Percentiles rank a stretch among this genome's conserved stretches.
These are phyloP conservation scores for Platygyra sinensis DNA, from an alignment of 64 coral and sea anemone genomes.

Conservation along the genomic window DNA sequence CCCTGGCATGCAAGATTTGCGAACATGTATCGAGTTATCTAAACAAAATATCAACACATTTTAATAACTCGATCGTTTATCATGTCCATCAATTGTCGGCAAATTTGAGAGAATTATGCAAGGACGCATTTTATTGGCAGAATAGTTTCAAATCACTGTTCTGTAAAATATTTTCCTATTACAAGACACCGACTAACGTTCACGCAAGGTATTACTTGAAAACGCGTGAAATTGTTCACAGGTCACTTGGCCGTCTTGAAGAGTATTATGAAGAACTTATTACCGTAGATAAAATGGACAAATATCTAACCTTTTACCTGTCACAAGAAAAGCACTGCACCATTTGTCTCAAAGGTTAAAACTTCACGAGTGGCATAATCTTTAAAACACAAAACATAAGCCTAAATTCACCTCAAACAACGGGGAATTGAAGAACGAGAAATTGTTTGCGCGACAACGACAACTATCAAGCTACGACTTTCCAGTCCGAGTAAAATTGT, in stretches of 20 bases:
- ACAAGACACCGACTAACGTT: not conserved
- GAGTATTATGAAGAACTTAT: not conserved
- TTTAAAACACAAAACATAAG: conserved; percentile 8
- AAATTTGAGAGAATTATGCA: conserved; percentile 14
- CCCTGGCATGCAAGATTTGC: not conserved
- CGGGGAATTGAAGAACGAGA: not conserved
- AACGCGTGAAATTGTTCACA: not conserved
- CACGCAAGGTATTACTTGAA: not conserved
- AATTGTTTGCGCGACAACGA: not conserved
- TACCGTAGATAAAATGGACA: not conserved
- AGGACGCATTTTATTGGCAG: not conserved
- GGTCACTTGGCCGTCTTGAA: not conserved
- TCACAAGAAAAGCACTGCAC: conserved; percentile 3
- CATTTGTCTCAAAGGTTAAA: conserved; percentile 7
- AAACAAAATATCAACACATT: conserved; percentile 60
- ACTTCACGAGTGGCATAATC: not conserved
- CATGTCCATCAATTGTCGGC: conserved; percentile 24
- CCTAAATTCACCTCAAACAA: not conserved
- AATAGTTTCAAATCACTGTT: not conserved
- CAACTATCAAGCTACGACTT: not conserved
- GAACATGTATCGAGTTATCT: conserved; percentile 48
- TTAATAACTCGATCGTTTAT: conserved; percentile 32
- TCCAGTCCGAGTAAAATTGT: not conserved
- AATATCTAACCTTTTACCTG: conserved; percentile 30
- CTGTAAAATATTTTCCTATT: not conserved